These are phyloP conservation scores for Macquaria australasica DNA, from an alignment of 2,113 vertebrate genomes.

Conservation along the genomic window DNA sequence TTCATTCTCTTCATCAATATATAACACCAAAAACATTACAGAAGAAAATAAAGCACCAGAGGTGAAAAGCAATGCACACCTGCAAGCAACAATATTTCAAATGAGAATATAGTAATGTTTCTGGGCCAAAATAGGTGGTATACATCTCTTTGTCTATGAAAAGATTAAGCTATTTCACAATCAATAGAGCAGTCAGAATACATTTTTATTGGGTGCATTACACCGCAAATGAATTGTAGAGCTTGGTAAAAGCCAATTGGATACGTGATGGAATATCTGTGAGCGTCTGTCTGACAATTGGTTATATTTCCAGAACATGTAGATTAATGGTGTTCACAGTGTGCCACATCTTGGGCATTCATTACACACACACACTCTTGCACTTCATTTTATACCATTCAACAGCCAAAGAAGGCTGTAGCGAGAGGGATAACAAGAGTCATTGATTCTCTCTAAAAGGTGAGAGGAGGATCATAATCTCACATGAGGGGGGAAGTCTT, in stretches of 20 bases:
- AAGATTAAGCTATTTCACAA: constrained; percentile 85
- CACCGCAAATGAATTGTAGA: constrained; percentile 86
- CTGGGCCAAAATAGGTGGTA: constrained; percentile 68
- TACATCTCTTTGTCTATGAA: constrained; percentile 74
- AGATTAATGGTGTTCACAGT: constrained; percentile 86
- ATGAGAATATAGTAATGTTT: constrained; percentile 60
- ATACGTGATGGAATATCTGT: constrained; percentile 86
- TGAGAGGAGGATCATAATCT: constrained; percentile 84
- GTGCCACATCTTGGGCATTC: constrained; percentile 79
- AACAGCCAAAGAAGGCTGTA: constrained; percentile 65
- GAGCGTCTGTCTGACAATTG: constrained; percentile 82
- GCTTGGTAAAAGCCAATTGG: constrained; percentile 82
- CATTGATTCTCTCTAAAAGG: constrained; percentile 88
- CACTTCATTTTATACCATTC: constrained; percentile 77
- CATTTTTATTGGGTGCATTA: constrained; percentile 84
- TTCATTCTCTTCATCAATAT: background rate
- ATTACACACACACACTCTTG: constrained; percentile 66
- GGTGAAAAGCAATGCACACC: constrained; percentile 8
- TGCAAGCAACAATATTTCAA: constrained; percentile 59
- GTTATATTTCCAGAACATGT: constrained; percentile 88
- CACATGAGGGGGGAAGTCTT: constrained; percentile 67
- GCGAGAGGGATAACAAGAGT: constrained; percentile 78
- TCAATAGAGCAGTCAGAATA: constrained; percentile 83
- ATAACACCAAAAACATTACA: background rate
- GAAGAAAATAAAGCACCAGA: constrained; percentile 7